Conservation (phyloP, 2,888 invertebrate species). For the Eilema griseolum region DNA sequence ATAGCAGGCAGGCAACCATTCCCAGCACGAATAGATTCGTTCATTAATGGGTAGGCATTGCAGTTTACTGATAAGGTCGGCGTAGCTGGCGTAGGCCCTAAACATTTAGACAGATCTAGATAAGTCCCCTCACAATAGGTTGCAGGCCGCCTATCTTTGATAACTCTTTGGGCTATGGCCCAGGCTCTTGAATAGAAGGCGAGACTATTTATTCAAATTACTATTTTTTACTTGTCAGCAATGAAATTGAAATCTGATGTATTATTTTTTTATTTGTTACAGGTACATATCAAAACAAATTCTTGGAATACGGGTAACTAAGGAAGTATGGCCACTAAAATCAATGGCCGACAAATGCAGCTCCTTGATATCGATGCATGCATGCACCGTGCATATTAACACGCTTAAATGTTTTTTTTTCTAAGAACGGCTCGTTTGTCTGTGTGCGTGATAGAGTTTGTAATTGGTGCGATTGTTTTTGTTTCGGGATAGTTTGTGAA, state of each 20-base stretch:
- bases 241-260: conserved; percentile 27
- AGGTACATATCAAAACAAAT: conserved; percentile 63
- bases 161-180: too few relatives aligned
- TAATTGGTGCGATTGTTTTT: conserved; percentile 13
- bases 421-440: conserved; percentile 50
- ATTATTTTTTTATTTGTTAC: conserved; percentile 56
- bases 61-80: too few relatives aligned
- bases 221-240: too few relatives aligned
- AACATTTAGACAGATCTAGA: too few relatives aligned
- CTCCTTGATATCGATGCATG: conserved; percentile 40
- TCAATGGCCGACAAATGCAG: conserved; percentile 43
- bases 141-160: too few relatives aligned
- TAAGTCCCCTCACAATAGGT: too few relatives aligned
- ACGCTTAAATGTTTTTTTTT: conserved; percentile 43
- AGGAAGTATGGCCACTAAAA: conserved; percentile 47
- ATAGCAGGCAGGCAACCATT: too few relatives aligned
- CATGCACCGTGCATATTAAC: conserved; percentile 50
- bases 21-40: too few relatives aligned
- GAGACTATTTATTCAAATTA: too few relatives aligned
- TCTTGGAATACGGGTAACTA: conserved; percentile 47
- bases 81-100: too few relatives aligned
- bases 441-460: conserved; percentile 20
- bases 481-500: not conserved
- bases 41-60: too few relatives aligned
- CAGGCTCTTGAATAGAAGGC: too few relatives aligned